phyloP scores from a whole-genome alignment of 1,140 invertebrate genomes.

The Charaxes varanes region DNA sequence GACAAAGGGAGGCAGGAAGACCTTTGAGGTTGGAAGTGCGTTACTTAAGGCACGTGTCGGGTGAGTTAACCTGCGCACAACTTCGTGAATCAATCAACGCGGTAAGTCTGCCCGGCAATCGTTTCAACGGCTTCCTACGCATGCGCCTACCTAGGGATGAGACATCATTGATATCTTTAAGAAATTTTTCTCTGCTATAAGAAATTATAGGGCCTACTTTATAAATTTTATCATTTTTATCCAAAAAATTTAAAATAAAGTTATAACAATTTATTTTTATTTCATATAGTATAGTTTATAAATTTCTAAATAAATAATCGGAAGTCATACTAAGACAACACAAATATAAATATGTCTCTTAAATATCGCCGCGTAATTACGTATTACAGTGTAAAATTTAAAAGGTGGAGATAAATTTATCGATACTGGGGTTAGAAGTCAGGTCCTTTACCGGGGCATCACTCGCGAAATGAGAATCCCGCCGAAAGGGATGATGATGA shows the following conservation, averaged over 20 bases:
- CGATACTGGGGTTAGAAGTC: constrained; percentile 32
- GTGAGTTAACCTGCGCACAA: constrained; percentile 65
- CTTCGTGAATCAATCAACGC: constrained; percentile 66
- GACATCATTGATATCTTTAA: constrained; percentile 3
- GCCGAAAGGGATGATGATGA: too few species aligned
- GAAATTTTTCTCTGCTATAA: constrained; percentile 14
- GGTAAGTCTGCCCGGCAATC: constrained; percentile 54
- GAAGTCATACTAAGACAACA: too few species aligned
- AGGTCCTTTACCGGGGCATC: constrained; percentile 26
- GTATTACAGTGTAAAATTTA: too few species aligned
- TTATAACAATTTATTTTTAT: too few species aligned
- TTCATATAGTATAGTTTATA: too few species aligned
- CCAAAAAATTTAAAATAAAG: neutral
- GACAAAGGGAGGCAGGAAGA: constrained; percentile 24
- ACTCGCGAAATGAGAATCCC: constrained; percentile 28
- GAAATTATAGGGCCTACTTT: constrained; percentile 17
- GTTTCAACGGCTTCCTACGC: constrained; percentile 34
- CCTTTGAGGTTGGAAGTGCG: constrained; percentile 35
- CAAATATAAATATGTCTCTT: too few species aligned
- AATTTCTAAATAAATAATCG: too few species aligned
- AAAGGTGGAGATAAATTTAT: constrained; percentile 22
- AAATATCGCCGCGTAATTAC: too few species aligned
- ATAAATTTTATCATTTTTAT: neutral
- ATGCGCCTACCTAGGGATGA: constrained; percentile 45
- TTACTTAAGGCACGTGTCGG: constrained; percentile 53